phyloP scores from a whole-genome alignment of 2,113 vertebrate genomes.

The Ailurus styani region DNA sequence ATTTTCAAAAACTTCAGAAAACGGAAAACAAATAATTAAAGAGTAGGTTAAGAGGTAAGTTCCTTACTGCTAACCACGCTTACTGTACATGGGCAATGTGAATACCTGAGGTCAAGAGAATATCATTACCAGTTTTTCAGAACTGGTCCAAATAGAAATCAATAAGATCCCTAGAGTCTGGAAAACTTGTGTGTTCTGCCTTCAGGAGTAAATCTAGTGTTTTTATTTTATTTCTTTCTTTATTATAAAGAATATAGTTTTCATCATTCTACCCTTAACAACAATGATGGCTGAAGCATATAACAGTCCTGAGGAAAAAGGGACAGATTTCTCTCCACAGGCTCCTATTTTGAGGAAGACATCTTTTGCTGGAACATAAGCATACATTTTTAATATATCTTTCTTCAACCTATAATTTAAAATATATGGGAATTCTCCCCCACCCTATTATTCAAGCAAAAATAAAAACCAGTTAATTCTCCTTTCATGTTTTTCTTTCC shows the following conservation, averaged over 20 bases:
- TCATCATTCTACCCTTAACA: not conserved
- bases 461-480: not conserved
- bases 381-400: not conserved
- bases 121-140: not conserved
- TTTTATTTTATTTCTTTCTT: slow-evolving; percentile 1
- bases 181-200: not conserved
- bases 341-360: not conserved
- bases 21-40: not conserved
- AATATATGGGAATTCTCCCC: not conserved
- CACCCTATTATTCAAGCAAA: not conserved
- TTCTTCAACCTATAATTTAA: not conserved
- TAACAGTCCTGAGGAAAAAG: not conserved
- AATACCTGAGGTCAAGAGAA: not conserved
- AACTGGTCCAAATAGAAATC: not conserved
- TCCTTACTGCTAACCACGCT: not conserved
- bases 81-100: not conserved
- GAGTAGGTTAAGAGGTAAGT: not conserved
- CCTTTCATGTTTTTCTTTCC: not conserved
- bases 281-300: not conserved
- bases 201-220: not conserved
- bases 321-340: not conserved
- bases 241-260: not conserved
- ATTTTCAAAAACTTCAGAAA: not conserved
- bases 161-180: not conserved
- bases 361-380: not conserved